These are phyloP conservation scores for Orussus abietinus DNA, from an alignment of 1,140 invertebrate species.

Conservation along the genomic window DNA sequence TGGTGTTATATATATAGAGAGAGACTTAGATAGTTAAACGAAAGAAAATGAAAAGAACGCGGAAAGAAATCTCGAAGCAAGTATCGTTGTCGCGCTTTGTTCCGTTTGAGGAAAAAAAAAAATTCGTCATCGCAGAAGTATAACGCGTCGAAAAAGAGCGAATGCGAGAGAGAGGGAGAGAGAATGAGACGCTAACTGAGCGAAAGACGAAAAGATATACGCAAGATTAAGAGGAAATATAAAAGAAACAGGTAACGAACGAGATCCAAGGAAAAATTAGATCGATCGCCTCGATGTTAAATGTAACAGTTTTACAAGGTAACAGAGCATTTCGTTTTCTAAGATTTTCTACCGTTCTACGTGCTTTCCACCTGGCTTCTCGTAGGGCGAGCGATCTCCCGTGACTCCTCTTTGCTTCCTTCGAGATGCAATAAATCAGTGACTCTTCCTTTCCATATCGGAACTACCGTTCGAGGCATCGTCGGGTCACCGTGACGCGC, in stretches of 20 bases:
- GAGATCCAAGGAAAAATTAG: slow-evolving; percentile 19
- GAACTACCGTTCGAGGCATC: slow-evolving; percentile 4
- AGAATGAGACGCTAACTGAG: no score
- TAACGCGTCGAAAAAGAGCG: no score
- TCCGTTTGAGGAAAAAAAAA: no score
- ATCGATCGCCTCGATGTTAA: slow-evolving; percentile 34
- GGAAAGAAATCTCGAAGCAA: no score
- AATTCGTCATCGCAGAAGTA: no score
- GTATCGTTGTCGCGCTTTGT: no score
- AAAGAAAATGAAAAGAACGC: no score
- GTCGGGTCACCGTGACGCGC: no score
- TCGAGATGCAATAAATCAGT: slow-evolving; percentile 9
- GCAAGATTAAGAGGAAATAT: neutral
- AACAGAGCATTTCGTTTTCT: slow-evolving; percentile 37
- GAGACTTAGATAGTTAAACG: no score
- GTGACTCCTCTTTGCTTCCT: slow-evolving; percentile 9
- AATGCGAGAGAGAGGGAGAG: no score
- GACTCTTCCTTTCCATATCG: slow-evolving; percentile 9
- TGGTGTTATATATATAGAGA: no score
- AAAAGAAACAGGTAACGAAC: no score
- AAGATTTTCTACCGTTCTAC: slow-evolving; percentile 33
- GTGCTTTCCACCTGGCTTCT: slow-evolving; percentile 26
- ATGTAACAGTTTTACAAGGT: slow-evolving; percentile 37
- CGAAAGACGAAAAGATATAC: neutral
- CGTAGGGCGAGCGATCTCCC: slow-evolving; percentile 4